A percentile compares a stretch with the other conserved stretches of the same genome.
Evolutionary conservation across 2,113 vertebrate genomes (phyloP).

Genomic region (Sterrhoptilus dennistouni): DNA sequence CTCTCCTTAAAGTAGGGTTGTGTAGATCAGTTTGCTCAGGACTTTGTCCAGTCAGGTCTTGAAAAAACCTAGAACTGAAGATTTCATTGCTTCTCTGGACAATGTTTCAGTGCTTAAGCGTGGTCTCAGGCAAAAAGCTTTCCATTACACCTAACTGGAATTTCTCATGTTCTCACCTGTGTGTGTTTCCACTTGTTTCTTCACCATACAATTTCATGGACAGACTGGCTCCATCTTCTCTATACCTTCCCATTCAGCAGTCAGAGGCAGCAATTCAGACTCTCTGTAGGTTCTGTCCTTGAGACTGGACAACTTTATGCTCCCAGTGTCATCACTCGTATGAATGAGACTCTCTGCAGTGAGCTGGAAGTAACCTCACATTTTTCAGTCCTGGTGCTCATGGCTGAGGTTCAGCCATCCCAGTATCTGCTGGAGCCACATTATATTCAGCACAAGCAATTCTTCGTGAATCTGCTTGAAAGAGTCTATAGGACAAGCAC

Average conservation of each 20-base stretch:
- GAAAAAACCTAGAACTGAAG: background rate
- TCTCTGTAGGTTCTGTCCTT: background rate
- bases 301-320: background rate
- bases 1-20: background rate
- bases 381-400: background rate
- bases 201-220: background rate
- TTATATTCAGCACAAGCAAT: background rate
- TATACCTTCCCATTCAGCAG: background rate
- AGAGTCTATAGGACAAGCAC: background rate
- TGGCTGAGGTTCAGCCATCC: background rate
- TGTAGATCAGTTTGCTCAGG: background rate
- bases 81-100: background rate
- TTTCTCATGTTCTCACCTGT: background rate
- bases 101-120: background rate
- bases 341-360: background rate
- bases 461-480: background rate
- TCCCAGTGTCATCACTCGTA: background rate
- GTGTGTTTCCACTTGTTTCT: background rate
- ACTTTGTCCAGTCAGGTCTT: background rate
- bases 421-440: background rate
- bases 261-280: background rate
- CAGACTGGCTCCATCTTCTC: background rate
- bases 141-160: background rate
- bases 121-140: background rate
- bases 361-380: background rate